Evolutionary conservation across 2,888 invertebrate species (phyloP).

Genomic region (Cephalotes varians): DNA sequence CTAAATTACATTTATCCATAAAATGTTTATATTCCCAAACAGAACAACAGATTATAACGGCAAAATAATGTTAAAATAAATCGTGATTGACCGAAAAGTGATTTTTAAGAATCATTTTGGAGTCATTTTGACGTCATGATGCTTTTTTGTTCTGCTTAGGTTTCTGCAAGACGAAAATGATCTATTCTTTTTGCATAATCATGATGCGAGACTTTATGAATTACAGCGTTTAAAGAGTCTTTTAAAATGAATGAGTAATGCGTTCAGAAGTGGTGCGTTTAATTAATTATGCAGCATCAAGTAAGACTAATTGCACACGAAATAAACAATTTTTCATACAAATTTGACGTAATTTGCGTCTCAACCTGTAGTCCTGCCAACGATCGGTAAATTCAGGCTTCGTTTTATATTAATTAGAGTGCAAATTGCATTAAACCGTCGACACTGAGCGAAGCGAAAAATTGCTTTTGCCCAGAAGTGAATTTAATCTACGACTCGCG

Average conservation of each 20-base stretch:
- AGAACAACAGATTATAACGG: no score
- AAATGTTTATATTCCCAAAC: background rate
- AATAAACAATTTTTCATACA: conserved; percentile 36
- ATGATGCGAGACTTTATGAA: background rate
- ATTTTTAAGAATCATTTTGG: no score
- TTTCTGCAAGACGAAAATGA: background rate
- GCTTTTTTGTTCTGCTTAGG: no score
- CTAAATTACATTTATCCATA: background rate
- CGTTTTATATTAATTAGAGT: conserved; percentile 53
- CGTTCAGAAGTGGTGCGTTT: background rate
- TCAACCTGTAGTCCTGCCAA: conserved; percentile 3
- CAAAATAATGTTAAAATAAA: no score
- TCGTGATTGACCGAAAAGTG: no score
- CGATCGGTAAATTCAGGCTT: conserved; percentile 38
- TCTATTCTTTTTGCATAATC: background rate
- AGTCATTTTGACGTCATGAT: no score
- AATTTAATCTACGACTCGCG: conserved; percentile 54
- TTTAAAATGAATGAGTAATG: conserved; percentile 14
- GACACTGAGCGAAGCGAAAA: conserved; percentile 56
- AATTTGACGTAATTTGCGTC: conserved; percentile 40
- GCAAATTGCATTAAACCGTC: conserved; percentile 53
- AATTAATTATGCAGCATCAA: conserved; percentile 31
- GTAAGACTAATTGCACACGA: conserved; percentile 33
- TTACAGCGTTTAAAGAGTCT: conserved; percentile 8
- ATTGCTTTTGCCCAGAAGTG: conserved; percentile 48